Base-by-base conservation (phyloP, 2,888 invertebrate species). In the Griposia aprilina region DNA sequence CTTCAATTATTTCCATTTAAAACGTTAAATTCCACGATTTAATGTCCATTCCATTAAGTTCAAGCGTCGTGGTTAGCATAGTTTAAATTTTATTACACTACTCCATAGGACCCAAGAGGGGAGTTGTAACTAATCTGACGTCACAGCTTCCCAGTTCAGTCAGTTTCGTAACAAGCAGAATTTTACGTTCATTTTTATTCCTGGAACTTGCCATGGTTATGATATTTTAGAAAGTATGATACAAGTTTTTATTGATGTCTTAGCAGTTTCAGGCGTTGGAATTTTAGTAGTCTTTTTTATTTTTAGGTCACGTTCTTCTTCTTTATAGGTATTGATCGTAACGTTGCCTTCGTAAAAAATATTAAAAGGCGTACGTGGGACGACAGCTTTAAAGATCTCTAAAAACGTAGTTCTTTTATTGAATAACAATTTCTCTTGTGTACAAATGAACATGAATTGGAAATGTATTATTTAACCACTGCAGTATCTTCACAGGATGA, bases 121-220 rank as follows among this genome's bases (percentile, higher is more conserved):
- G 76, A 83, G 77, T 87, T 83, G 71, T 79, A 76, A 86, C 83
- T 83, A 86, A 83, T 85, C 83, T 82, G 78, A 84, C 81, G 70
- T 81, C 81, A 82, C 63, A 77, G 87, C 76, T 87, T 83, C 66
- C 65, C 67, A 62, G 67, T 73, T 78, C 68, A 74, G 50, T 85
- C 65, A 81, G 71, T 81, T 78, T 82, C 63, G 76, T 84, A 81
- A 82, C 81, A 82, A 87, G 80, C 71, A 79, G 67, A 78, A 81
- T 82, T 83, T 90, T 80, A 83, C 59, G 77, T 82, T 74, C 76
- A 70, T 76, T 86, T 84, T 87, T 89, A 86, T 89, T 85, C 74
- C 30, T 75, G 67, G 60, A 84, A 82, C 76, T 89, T 85, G 72
- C 72, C 74, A 72, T 36, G 72, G 82, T 87, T 87, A 88, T 86